phyloP scores from a whole-genome alignment of 2,888 invertebrate species.

The Melangyna quadrimaculata region DNA sequence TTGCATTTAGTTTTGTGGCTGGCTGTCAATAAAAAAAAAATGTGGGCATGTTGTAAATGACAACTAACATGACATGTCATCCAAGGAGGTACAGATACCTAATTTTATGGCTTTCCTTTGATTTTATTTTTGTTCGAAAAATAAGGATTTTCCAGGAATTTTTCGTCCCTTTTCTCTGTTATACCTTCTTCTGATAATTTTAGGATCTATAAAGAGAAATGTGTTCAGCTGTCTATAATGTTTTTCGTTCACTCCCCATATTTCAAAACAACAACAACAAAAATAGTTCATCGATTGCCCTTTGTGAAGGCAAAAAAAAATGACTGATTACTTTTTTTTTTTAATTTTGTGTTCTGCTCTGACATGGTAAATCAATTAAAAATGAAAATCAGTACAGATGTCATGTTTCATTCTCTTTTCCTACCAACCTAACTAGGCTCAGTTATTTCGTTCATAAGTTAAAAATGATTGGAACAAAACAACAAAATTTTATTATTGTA shows the following conservation, averaged over 20 bases:
- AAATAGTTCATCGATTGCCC: slow-evolving; percentile 11
- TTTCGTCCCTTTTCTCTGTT: background rate
- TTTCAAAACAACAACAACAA: background rate
- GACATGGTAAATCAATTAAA: slow-evolving; percentile 71
- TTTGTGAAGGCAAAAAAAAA: slow-evolving; percentile 9
- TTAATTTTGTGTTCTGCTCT: background rate
- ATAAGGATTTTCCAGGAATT: slow-evolving; percentile 54
- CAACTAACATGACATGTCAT: slow-evolving; percentile 54
- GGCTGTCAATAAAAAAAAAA: slow-evolving; percentile 12
- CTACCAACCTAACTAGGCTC: background rate
- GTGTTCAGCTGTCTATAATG: slow-evolving; percentile 33
- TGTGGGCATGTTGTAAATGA: slow-evolving; percentile 46
- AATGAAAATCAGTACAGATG: slow-evolving; percentile 49
- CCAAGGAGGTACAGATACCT: slow-evolving; percentile 24
- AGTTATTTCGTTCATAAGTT: slow-evolving; percentile 8
- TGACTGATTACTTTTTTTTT: slow-evolving; percentile 54
- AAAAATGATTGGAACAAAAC: slow-evolving; percentile 6
- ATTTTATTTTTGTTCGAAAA: background rate
- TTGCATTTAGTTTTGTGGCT: slow-evolving; percentile 18
- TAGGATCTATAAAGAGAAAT: background rate
- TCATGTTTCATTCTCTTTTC: background rate
- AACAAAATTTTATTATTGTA: background rate
- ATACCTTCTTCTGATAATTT: background rate
- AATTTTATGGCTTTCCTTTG: slow-evolving; percentile 28
- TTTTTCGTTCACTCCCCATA: slow-evolving; percentile 48